Percentiles rank a stretch among this genome's conserved stretches.
These are phyloP conservation scores for Vanacampus margaritifer DNA, from an alignment of 2,113 vertebrate species.

Conservation along the genomic window DNA sequence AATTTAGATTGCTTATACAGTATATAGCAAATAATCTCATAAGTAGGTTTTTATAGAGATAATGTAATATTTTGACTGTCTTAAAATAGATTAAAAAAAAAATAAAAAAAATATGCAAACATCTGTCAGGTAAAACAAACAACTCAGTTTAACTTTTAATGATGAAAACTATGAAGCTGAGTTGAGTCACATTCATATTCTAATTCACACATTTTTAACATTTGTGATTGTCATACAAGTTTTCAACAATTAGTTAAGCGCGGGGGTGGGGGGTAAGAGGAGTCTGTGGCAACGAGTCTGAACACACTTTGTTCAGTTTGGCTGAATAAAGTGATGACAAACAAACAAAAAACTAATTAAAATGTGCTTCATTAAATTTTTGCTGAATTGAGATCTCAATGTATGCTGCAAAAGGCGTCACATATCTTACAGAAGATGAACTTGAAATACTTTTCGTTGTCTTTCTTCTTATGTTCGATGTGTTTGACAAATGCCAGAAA, in stretches of 20 bases:
- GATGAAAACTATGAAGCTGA: no score
- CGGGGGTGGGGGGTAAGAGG: no score
- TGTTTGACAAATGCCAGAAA: conserved; percentile 34
- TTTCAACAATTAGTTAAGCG: background rate
- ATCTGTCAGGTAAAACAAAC: no score
- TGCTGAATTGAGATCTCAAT: background rate
- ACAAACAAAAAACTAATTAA: background rate
- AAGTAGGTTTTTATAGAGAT: background rate
- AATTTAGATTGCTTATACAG: background rate
- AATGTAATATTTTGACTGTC: background rate
- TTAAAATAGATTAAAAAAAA: background rate
- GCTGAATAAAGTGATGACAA: background rate
- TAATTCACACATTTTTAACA: no score
- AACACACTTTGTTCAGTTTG: no score
- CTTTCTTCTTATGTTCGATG: conserved; percentile 15
- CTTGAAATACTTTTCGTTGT: background rate
- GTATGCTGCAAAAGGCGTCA: background rate
- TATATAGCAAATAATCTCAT: background rate
- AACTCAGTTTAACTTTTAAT: no score
- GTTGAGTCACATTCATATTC: no score
- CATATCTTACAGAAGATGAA: background rate
- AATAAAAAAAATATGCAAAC: no score
- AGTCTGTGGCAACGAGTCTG: no score
- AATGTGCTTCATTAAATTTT: background rate
- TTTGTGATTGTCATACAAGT: no score